Base-by-base conservation (phyloP, 2,797 vertebrate species). In the Anisognathus igniventris region DNA sequence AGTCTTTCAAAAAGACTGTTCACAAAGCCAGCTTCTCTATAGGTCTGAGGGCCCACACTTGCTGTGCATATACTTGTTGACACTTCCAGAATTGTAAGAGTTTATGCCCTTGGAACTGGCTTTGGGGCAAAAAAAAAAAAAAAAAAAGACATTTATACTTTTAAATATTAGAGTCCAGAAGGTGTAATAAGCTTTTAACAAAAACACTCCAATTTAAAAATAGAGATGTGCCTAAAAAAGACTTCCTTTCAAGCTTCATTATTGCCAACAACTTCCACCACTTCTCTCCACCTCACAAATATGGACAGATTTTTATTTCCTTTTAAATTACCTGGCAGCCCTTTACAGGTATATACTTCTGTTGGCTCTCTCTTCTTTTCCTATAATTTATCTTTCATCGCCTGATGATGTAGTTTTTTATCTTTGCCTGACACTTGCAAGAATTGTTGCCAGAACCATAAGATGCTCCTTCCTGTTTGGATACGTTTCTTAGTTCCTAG, bases 341-440 rank as follows among this genome's bases (percentile, higher is more conserved):
- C 68, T 71, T 92, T 68, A 62, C 27, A 74, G 20, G 33, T 75
- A 31, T 81, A n/a, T 68, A 42, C 40, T 31, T 58, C 39, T 88
- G 11, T 74, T 90, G 53, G 13, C 45, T 74, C 10, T 73, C 11
- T 86, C 23, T 31, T 68, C 24, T 65, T 84, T 91, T 89, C 74
- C 89, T 81, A 24, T 75, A 10, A 61, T 92, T 91, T 93, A 19
- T 88, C 73, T 94, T 77, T 95, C 91, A 68, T 80, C 82, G 58
- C 50, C 23, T 47, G 24, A 54, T 78, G 72, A 91, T 77, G 90
- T 72, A 90, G 50, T 37, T 80, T 91, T 90, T 24, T 48, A 19
- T 90, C 75, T 90, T 58, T 85, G 37, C 70, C 77, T 76, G 64
- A 80, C 54, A 45, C 54, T 72, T 72, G 42, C 22, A 77, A 62